Conservation (phyloP, 2,797 vertebrate genomes). For the Malurus leucopterus region DNA sequence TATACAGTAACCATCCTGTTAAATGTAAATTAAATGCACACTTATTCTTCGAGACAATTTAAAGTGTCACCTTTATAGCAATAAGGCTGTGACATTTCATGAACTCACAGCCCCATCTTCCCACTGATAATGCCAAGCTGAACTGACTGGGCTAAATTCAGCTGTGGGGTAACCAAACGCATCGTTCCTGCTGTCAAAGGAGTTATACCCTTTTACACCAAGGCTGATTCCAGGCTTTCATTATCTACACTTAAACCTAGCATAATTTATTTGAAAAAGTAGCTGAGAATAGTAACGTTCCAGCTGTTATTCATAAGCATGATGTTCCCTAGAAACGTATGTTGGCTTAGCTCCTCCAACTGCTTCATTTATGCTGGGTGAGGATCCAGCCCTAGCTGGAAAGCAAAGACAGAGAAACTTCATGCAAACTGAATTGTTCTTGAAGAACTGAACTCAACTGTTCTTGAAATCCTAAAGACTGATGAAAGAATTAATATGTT, state of each 20-base stretch:
- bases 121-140: constrained; percentile 31
- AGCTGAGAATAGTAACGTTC: constrained; percentile 35
- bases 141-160: constrained; percentile 40
- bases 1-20: constrained; percentile 45
- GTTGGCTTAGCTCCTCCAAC: not conserved
- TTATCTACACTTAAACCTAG: constrained; percentile 37
- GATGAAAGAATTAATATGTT: not conserved
- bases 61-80: constrained; percentile 61
- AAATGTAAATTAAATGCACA: constrained; percentile 61
- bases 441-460: not conserved
- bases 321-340: not conserved
- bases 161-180: not conserved
- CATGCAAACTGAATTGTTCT: not conserved
- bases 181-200: not conserved
- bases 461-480: not conserved
- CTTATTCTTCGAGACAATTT: constrained; percentile 48
- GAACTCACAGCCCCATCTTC: constrained; percentile 48
- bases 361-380: not conserved
- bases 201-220: not conserved
- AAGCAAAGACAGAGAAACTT: constrained; percentile 2
- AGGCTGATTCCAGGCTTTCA: constrained; percentile 43
- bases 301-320: not conserved
- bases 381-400: not conserved
- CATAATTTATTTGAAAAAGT: constrained; percentile 34
- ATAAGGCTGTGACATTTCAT: constrained; percentile 58